Evolutionary conservation across 2,113 vertebrate genomes (phyloP), one percentile per base, ranked within the genome.

Genomic region (Phyllopteryx taeniolatus): DNA sequence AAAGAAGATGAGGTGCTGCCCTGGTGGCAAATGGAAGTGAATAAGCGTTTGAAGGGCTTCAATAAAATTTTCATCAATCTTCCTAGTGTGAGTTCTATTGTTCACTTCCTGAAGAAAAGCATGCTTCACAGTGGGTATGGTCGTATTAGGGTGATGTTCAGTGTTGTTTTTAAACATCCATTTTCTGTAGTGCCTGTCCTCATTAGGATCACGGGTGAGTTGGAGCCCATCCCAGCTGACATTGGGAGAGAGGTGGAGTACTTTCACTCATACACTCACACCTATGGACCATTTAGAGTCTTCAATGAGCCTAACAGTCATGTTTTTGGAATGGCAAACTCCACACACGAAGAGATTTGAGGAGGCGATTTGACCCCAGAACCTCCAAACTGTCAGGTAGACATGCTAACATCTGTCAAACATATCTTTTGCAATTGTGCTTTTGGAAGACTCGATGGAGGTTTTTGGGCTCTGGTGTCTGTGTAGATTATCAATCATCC

Each of bases 31-130:
- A 73, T 71, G 60, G 59, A 72, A 79, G 75, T 62, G 31, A 75
- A 85, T 82, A 79, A 67, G 72, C 6, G 8, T 83, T 82, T 88
- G 66, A 88, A 86, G 71, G 76, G 82, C 81, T 80, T 86, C 68
- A 89, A 88, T 88, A 88, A 90, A 91, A 68, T 46, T 59, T 78
- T 85, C 71, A 35, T 79, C 27, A 27, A 31, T 46, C 64, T 47
- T 47, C 64, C 43, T 66, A 47, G 47, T 44, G 42, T 31, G 43
- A 27, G 22, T 47, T 35, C 12, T 31, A n/a, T 22, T 22, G 11
- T 59, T 27, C 22, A 2, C 27, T 31, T 65, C 11, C 19, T 65
- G 10, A 44, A 42, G 19, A 42, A n/a, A 31, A 73, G 27, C 3
- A 5, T 43, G 31, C 43, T 44, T 72, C 42, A 53, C 19, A 54